Percentiles rank a stretch among this genome's conserved stretches.
Evolutionary conservation across 1,140 invertebrate species (phyloP).

Genomic region (Tetramorium parvispinum): DNA sequence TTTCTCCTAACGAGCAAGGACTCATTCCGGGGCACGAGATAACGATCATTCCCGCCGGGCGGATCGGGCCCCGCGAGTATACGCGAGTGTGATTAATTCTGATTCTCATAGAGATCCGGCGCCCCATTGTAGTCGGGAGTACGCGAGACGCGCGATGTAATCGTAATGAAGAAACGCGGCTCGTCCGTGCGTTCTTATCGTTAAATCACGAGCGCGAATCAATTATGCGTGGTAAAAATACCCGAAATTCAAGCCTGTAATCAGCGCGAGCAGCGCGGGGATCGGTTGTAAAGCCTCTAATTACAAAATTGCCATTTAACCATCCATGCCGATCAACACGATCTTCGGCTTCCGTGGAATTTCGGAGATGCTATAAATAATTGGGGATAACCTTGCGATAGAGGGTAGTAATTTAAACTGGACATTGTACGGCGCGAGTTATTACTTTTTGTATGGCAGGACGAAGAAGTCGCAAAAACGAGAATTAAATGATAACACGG

Average conservation of each 20-base stretch:
- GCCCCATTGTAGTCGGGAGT: neutral
- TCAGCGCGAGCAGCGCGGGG: slow-evolving; percentile 13
- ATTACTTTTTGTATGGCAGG: neutral
- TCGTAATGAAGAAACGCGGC: neutral
- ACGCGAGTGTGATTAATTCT: neutral
- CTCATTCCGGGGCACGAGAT: neutral
- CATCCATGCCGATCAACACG: neutral
- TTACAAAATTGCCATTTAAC: slow-evolving; percentile 38
- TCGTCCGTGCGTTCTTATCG: slow-evolving; percentile 27
- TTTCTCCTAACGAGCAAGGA: neutral
- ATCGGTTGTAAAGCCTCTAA: slow-evolving; percentile 29
- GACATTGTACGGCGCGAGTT: slow-evolving; percentile 1
- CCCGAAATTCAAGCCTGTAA: slow-evolving; percentile 47
- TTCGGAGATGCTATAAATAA: neutral
- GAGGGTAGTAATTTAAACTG: neutral
- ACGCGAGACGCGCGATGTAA: neutral
- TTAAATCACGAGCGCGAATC: slow-evolving; percentile 25
- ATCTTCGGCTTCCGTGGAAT: neutral
- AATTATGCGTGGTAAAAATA: slow-evolving; percentile 53
- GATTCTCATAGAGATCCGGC: neutral
- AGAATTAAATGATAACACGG: neutral
- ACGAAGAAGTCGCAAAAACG: neutral
- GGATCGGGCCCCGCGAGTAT: neutral
- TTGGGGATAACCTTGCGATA: neutral
- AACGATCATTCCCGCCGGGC: neutral